phyloP scores from a whole-genome alignment of 2,113 vertebrate genomes.

The Nothobranchius furzeri region DNA sequence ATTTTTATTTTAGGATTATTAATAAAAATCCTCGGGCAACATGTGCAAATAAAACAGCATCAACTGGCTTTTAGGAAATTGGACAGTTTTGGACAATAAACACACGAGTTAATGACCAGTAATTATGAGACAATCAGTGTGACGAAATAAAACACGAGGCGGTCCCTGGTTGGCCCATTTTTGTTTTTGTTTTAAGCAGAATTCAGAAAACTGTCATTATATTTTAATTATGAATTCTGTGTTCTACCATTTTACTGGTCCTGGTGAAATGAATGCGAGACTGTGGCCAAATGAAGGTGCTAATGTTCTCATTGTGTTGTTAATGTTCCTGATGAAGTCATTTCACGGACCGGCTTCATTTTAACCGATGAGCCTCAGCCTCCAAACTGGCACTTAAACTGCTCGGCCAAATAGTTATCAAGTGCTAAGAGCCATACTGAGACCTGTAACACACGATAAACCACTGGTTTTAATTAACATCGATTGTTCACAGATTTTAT shows the following conservation, averaged over 20 bases:
- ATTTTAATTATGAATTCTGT: slow-evolving; percentile 30
- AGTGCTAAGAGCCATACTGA: slow-evolving; percentile 60
- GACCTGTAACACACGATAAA: slow-evolving; percentile 79
- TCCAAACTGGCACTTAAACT: slow-evolving; percentile 65
- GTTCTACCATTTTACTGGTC: slow-evolving; percentile 24
- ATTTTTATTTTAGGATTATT: too few relatives aligned
- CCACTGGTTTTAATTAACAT: slow-evolving; percentile 80
- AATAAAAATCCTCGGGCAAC: neutral
- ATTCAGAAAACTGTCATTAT: slow-evolving; percentile 26
- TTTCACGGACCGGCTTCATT: slow-evolving; percentile 76
- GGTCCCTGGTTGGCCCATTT: slow-evolving; percentile 5
- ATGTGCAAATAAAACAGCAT: neutral
- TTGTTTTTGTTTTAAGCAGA: slow-evolving; percentile 7
- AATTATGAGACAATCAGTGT: slow-evolving; percentile 8
- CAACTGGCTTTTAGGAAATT: slow-evolving; percentile 6
- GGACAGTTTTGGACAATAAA: neutral
- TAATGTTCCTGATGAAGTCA: slow-evolving; percentile 78
- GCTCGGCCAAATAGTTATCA: slow-evolving; percentile 68
- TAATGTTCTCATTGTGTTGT: slow-evolving; percentile 69
- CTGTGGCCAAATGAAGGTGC: slow-evolving; percentile 41
- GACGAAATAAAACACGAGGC: neutral
- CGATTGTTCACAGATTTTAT: slow-evolving; percentile 71
- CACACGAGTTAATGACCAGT: neutral
- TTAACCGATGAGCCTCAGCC: slow-evolving; percentile 67
- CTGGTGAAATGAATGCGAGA: slow-evolving; percentile 18